phyloP scores from a whole-genome alignment of 1,140 invertebrate species.

The Drosophila kepulauana region DNA sequence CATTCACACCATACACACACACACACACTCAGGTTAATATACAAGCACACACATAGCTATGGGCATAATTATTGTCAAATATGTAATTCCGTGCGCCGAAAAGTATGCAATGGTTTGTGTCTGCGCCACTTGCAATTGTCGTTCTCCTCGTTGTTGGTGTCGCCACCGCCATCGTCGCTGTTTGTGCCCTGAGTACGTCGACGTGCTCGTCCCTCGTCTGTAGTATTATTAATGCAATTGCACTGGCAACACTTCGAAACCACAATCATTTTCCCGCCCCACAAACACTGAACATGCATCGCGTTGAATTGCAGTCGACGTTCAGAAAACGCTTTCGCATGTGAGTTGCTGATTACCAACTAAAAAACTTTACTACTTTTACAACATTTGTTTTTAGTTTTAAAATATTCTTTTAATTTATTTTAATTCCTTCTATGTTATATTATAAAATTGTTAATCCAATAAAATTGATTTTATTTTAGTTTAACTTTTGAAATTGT shows the following conservation, averaged over 20 bases:
- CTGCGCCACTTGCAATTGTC: conserved; percentile 18
- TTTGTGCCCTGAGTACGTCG: conserved; percentile 19
- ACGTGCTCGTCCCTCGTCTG: conserved; percentile 29
- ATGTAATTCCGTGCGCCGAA: conserved; percentile 69
- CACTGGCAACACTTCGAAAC: conserved; percentile 35
- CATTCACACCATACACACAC: conserved; percentile 39
- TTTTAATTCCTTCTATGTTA: too few relatives aligned
- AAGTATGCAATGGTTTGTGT: conserved; percentile 59
- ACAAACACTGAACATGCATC: conserved; percentile 6
- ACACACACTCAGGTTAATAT: conserved; percentile 28
- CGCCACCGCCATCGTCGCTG: neutral
- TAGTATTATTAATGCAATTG: conserved; percentile 73
- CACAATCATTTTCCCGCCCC: conserved; percentile 42
- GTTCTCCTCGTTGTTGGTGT: too few relatives aligned
- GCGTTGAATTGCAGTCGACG: neutral
- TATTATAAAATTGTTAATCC: too few relatives aligned
- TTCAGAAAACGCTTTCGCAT: conserved; percentile 23
- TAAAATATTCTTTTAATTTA: too few relatives aligned
- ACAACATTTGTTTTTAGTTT: too few relatives aligned
- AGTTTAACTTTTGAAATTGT: too few relatives aligned
- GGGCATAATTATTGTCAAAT: conserved; percentile 77
- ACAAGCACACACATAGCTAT: conserved; percentile 18
- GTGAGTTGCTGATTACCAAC: neutral
- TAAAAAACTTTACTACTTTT: too few relatives aligned
- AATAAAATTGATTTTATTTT: too few relatives aligned